Evolutionary conservation across 1,140 invertebrate species (phyloP).

Genomic region (Drosophila subpulchrella): DNA sequence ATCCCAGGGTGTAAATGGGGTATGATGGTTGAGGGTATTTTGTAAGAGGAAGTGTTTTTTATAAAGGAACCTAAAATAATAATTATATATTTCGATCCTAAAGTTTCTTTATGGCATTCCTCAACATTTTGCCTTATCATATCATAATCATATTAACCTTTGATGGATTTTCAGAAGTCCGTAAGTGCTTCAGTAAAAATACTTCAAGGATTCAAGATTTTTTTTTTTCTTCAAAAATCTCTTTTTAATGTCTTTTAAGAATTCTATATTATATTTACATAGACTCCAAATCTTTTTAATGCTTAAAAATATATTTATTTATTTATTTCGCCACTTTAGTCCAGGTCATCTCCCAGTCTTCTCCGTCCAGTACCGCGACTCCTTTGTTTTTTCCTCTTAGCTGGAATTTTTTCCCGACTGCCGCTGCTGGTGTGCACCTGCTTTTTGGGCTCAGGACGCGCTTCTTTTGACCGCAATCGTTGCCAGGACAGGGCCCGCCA

Average conservation of each 20-base stretch:
- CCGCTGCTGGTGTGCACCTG: conserved; percentile 48
- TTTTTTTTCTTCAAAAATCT: too few species aligned
- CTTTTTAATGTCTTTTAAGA: too few species aligned
- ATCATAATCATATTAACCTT: too few species aligned
- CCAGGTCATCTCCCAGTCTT: conserved; percentile 15
- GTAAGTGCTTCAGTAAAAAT: too few species aligned
- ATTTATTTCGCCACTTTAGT: too few species aligned
- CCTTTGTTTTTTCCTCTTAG: conserved; percentile 19
- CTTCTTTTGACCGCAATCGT: conserved; percentile 80
- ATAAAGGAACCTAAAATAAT: background rate
- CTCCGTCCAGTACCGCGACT: background rate
- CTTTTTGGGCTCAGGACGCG: conserved; percentile 63
- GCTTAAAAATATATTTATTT: too few species aligned
- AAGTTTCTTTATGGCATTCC: too few species aligned
- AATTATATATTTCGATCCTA: background rate
- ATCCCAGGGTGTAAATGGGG: conserved; percentile 2
- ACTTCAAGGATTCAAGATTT: too few species aligned
- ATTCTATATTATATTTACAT: too few species aligned
- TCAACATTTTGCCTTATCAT: too few species aligned
- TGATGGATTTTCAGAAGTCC: too few species aligned
- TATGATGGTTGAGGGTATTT: background rate
- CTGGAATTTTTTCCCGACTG: conserved; percentile 35
- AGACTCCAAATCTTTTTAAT: too few species aligned
- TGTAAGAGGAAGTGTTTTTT: background rate
- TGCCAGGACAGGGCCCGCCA: conserved; percentile 36